Base-by-base conservation (phyloP, 2,797 vertebrate species). In the Microchirus variegatus region DNA sequence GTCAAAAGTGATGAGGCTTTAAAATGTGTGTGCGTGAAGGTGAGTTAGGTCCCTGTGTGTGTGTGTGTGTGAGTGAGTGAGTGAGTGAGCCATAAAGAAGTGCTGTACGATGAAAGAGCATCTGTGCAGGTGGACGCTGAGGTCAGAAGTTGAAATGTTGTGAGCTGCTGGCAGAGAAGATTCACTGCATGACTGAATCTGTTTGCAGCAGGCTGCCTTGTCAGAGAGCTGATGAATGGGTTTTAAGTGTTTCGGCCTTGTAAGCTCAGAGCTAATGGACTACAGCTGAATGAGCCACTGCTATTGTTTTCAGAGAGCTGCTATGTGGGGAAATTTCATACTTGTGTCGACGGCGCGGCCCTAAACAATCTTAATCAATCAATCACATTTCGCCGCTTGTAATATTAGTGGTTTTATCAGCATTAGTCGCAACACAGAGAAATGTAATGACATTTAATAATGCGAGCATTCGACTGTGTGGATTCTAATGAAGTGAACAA, bases 61-160 rank as follows among this genome's bases (percentile, higher is more conserved):
- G 47, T 19, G 61, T 15, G 45, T n/a, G 53, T 37, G 47, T 48
- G 43, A 18, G n/a, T 47, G 55, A 22, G 59, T 19, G 63, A 37
- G 46, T 37, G 62, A 71, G 63, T 67, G 67, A 73, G 73, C 61
- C 69, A 72, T 86, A 78, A 85, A 78, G 82, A 75, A 68, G 74
- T 82, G 77, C 75, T 77, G 55, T 26, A 58, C 65, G 84, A 87
- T 87, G 81, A 89, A 86, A 84, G 83, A 53, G 75, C 38, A 65
- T 67, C 52, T 75, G 77, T 88, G 78, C 84, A 89, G 87, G 86
- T 90, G 81, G 82, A 87, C 41, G 62, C 31, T 35, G 65, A 75
- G 88, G 88, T 91, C 85, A 89, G 57, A 71, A 85, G 88, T 88
- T 89, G 78, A 89, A 85, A 77, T 80, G 82, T 44, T 79, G 78